These are phyloP conservation scores for Himalopsyche tibetana DNA, from an alignment of 2,888 invertebrate species.

Conservation along the genomic window DNA sequence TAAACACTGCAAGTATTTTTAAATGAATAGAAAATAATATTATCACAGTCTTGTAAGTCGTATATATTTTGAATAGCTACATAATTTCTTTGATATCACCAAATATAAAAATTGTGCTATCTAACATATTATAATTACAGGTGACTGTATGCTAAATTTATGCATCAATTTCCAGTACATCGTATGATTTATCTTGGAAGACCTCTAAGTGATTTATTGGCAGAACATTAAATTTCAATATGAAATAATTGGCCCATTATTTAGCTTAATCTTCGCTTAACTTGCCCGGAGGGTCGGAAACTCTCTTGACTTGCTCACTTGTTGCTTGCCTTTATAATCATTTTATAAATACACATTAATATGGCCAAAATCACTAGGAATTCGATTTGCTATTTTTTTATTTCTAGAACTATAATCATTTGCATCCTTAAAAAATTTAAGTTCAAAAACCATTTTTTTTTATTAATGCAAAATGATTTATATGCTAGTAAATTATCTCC, in stretches of 20 bases:
- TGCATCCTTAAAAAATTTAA: neutral
- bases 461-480: too few species aligned
- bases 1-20: too few species aligned
- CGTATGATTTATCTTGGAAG: conserved; percentile 52
- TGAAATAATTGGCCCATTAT: conserved; percentile 57
- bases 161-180: conserved; percentile 5
- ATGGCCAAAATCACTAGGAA: neutral
- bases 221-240: conserved; percentile 56
- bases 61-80: too few species aligned
- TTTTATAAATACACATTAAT: neutral
- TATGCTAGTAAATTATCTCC: too few species aligned
- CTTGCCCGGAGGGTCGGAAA: conserved; percentile 44
- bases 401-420: neutral
- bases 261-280: conserved; percentile 50
- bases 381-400: neutral
- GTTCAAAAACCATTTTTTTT: neutral
- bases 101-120: neutral
- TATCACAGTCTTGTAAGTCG: too few species aligned
- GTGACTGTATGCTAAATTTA: conserved; percentile 16
- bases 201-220: conserved; percentile 54
- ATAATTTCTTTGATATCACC: too few species aligned
- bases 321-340: conserved; percentile 24
- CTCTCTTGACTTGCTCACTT: conserved; percentile 29
- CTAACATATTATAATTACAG: neutral
- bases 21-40: too few species aligned